These are phyloP conservation scores for Campoplex nolae DNA, from an alignment of 2,888 invertebrate genomes.

Conservation along the genomic window DNA sequence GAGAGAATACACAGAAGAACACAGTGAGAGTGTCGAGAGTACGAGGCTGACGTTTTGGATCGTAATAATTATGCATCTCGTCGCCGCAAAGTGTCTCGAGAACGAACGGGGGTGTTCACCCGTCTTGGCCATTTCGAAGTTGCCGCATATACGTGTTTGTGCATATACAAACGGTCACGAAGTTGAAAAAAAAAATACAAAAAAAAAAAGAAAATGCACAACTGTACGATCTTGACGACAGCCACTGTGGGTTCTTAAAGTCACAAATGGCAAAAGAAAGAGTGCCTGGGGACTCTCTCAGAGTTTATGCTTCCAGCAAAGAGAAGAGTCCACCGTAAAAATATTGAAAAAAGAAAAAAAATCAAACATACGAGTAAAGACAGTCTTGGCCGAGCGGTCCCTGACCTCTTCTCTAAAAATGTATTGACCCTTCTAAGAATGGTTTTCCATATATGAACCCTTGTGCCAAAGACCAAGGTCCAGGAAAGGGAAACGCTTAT, in stretches of 20 bases:
- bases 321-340: slow-evolving; percentile 15
- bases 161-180: not conserved
- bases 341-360: not conserved
- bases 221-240: slow-evolving; percentile 25
- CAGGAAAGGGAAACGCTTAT: not conserved
- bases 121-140: slow-evolving; percentile 51
- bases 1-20: slow-evolving; percentile 23
- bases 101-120: slow-evolving; percentile 28
- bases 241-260: slow-evolving; percentile 45
- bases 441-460: not conserved
- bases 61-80: slow-evolving; percentile 61
- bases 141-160: slow-evolving; percentile 13
- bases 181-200: not conserved
- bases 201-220: slow-evolving; percentile 15
- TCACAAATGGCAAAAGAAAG: slow-evolving; percentile 42
- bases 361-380: not conserved
- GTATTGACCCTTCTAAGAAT: slow-evolving; percentile 4
- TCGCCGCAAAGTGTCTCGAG: slow-evolving; percentile 56
- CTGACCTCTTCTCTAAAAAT: slow-evolving; percentile 15
- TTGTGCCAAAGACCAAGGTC: not conserved
- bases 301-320: slow-evolving; percentile 34
- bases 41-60: slow-evolving; percentile 38
- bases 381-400: slow-evolving; percentile 5
- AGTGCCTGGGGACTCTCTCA: slow-evolving; percentile 34
- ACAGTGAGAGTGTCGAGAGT: slow-evolving; percentile 38